A percentile compares a stretch with the other conserved stretches of the same genome.
Evolutionary conservation across 2,888 invertebrate genomes (phyloP).

Genomic region (Nudaria mundana): DNA sequence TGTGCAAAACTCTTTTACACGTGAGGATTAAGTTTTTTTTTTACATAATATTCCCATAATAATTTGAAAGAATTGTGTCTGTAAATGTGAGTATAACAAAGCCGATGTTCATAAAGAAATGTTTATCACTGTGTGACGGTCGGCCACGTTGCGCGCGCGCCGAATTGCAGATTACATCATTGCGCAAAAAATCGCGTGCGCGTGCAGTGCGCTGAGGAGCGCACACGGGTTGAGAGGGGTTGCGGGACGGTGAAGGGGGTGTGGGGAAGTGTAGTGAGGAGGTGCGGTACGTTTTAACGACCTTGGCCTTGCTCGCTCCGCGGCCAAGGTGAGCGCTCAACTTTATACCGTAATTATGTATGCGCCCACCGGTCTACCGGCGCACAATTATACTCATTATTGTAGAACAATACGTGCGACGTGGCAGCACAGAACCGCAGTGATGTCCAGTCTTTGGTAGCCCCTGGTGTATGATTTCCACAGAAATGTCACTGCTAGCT

Average conservation of each 20-base stretch:
- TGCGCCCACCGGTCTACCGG: slow-evolving; percentile 74
- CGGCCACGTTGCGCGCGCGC: slow-evolving; percentile 72
- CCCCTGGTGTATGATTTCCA: slow-evolving; percentile 1
- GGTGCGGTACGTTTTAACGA: slow-evolving; percentile 44
- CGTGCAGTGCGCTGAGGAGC: slow-evolving; percentile 37
- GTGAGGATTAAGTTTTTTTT: too few species aligned
- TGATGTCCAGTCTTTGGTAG: slow-evolving; percentile 6
- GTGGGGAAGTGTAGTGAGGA: slow-evolving; percentile 24
- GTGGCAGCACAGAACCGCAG: slow-evolving; percentile 25
- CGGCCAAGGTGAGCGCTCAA: slow-evolving; percentile 73
- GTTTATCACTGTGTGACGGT: slow-evolving; percentile 38
- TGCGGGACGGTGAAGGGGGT: slow-evolving; percentile 23
- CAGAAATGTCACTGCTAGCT: background rate
- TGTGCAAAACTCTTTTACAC: too few species aligned
- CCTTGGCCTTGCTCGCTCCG: slow-evolving; percentile 77
- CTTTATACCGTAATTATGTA: slow-evolving; percentile 67
- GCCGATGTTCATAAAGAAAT: slow-evolving; percentile 29
- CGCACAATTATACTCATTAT: slow-evolving; percentile 44
- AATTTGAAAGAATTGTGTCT: too few species aligned
- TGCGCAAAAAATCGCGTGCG: slow-evolving; percentile 67
- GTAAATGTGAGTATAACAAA: too few species aligned
- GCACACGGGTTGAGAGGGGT: slow-evolving; percentile 12
- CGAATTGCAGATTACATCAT: slow-evolving; percentile 78
- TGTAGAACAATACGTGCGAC: slow-evolving; percentile 12
- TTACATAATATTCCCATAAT: slow-evolving; percentile 16